Conservation (phyloP, 2,888 invertebrate genomes). For the Xylota segnis region DNA sequence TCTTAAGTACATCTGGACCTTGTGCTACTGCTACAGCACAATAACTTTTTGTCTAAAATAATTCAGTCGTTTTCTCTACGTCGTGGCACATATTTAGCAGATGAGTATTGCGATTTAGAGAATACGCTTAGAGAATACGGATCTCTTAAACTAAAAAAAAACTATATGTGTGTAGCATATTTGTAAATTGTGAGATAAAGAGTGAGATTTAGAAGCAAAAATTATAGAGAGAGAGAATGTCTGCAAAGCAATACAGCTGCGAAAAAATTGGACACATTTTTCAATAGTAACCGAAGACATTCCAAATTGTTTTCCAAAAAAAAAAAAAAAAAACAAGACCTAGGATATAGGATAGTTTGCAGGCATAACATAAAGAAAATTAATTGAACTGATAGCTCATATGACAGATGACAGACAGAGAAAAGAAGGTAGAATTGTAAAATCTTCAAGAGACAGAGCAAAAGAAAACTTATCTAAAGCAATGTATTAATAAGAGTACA, state of each 20-base stretch:
- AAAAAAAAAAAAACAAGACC: conserved; percentile 1
- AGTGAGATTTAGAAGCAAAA: conserved; percentile 6
- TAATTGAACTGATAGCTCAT: conserved; percentile 27
- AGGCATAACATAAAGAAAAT: background rate
- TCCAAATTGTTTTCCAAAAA: conserved; percentile 24
- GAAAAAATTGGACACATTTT: conserved; percentile 11
- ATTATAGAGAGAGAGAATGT: background rate
- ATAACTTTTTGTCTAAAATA: conserved; percentile 10
- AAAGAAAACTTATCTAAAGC: background rate
- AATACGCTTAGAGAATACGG: conserved; percentile 7
- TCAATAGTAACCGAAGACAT: conserved; percentile 15
- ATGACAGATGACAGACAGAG: background rate
- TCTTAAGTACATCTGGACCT: conserved; percentile 85
- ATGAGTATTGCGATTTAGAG: background rate
- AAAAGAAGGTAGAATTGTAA: background rate
- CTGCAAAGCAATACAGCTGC: background rate
- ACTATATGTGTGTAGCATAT: background rate
- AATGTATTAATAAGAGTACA: background rate
- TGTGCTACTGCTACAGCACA: conserved; percentile 70
- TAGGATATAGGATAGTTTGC: conserved; percentile 28
- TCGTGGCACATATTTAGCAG: too few species aligned
- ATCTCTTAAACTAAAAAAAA: conserved; percentile 29
- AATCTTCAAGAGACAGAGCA: conserved; percentile 17
- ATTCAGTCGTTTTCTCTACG: too few species aligned
- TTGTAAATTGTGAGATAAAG: background rate